Evolutionary conservation across 2,113 vertebrate genomes (phyloP), one percentile per base, ranked within the genome.

Genomic region (Lagopus leucura): DNA sequence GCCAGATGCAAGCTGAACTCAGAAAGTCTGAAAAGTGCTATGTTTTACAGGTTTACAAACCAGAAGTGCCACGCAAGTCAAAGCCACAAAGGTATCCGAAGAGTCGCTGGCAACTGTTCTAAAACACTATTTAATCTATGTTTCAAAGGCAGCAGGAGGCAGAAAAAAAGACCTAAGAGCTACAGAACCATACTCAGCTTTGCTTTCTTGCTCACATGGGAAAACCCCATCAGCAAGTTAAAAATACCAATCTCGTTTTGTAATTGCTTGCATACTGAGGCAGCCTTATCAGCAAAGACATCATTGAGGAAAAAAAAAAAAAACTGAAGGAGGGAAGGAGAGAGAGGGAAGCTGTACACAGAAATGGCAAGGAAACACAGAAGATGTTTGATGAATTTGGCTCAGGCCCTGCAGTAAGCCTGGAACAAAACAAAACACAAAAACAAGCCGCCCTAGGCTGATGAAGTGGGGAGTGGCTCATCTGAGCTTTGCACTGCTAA

Each of bases 401-500:
- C 84, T 60, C 47, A 21, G 17, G 38, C 22, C 58, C 66, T 52
- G 52, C 11, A 71, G 64, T 43, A 77, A 76, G 21, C 8, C 86
- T 2, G 8, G 19, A 61, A 32, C n/a, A 58, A 83, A 89, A 30
- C 24, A 54, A 80, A 36, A 50, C n/a, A 36, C 34, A 52, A 48
- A 71, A 88, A 27, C 10, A 22, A 61, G 28, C 70, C 82, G 38
- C 36, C 4, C 0, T 6, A 15, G 4, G 38, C 58, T 63, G 57
- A 82, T 11, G 11, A 78, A 61, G 17, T 5, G 18, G 22, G 77
- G 78, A 93, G 57, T 14, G 40, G 78, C n/a, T 54, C 40, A 90
- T 48, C 38, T n/a, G 57, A 94, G 88, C 75, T 91, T 63, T 91
- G 82, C 72, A 50, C 71, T 77, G 40, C 63, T 91, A 77, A 77